Evolutionary conservation across 2,888 invertebrate species (phyloP).

Genomic region (Acanthosepion esculentum): DNA sequence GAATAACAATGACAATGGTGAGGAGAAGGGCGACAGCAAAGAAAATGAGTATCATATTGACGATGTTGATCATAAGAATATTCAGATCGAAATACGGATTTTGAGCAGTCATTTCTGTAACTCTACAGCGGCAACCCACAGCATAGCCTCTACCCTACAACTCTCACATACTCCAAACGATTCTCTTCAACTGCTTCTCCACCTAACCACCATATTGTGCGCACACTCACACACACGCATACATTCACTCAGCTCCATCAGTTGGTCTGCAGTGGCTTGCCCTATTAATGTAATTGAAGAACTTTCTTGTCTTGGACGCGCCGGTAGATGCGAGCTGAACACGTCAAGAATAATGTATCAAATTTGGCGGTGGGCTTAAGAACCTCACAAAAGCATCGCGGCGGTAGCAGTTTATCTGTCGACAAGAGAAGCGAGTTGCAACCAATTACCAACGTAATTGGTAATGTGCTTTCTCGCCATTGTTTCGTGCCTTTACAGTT

Average conservation of each 20-base stretch:
- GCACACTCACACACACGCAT: background rate
- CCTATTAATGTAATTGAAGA: conserved; percentile 33
- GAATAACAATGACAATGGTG: too few relatives aligned
- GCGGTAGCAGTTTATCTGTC: background rate
- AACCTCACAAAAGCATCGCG: background rate
- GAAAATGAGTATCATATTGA: too few relatives aligned
- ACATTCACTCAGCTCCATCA: background rate
- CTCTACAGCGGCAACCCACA: too few relatives aligned
- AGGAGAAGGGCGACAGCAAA: too few relatives aligned
- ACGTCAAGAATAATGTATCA: conserved; percentile 18
- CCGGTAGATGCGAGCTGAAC: background rate
- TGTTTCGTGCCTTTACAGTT: background rate
- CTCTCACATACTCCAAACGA: too few relatives aligned
- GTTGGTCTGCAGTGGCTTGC: background rate
- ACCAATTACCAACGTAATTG: background rate
- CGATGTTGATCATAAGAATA: too few relatives aligned
- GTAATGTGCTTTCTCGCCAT: background rate
- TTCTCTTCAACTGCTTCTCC: too few relatives aligned
- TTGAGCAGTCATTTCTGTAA: too few relatives aligned
- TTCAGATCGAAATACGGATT: too few relatives aligned
- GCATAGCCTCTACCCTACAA: too few relatives aligned
- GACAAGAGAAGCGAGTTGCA: background rate
- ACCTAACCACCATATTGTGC: background rate
- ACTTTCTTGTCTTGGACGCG: conserved; percentile 33
- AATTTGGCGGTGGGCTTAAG: background rate